A percentile compares a stretch with the other conserved stretches of the same genome.
These are phyloP conservation scores for Tetragnatha versicolor DNA, from an alignment of 1,140 invertebrate species.

Conservation along the genomic window DNA sequence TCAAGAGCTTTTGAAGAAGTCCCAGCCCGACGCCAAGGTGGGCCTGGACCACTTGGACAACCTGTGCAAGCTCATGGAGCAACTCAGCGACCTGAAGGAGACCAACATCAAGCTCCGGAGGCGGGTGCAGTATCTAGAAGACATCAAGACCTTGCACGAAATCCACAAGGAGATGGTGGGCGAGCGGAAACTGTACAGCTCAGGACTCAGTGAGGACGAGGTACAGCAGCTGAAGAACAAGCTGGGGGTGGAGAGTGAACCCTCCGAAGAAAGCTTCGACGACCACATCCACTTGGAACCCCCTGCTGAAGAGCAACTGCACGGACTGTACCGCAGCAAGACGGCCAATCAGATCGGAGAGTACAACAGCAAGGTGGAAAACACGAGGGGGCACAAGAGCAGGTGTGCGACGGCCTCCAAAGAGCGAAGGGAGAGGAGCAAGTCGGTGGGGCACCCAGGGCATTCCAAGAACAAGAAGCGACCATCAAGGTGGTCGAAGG, in stretches of 20 bases:
- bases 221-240: slow-evolving; percentile 29
- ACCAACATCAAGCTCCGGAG: slow-evolving; percentile 75
- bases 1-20: slow-evolving; percentile 20
- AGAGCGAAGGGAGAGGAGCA: slow-evolving; percentile 50
- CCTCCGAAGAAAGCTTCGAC: slow-evolving; percentile 16
- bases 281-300: background rate
- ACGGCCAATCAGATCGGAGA: slow-evolving; percentile 19
- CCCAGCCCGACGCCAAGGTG: slow-evolving; percentile 59
- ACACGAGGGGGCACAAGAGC: slow-evolving; percentile 46
- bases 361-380: slow-evolving; percentile 13
- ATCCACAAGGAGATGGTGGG: slow-evolving; percentile 60
- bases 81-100: slow-evolving; percentile 75
- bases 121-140: slow-evolving; percentile 76
- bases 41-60: slow-evolving; percentile 79
- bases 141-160: slow-evolving; percentile 73
- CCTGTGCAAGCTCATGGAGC: slow-evolving; percentile 76
- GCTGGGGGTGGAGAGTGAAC: background rate
- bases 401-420: slow-evolving; percentile 7
- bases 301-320: background rate
- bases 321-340: slow-evolving; percentile 38
- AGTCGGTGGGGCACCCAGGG: slow-evolving; percentile 45
- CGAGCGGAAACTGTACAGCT: slow-evolving; percentile 33
- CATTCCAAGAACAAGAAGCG: slow-evolving; percentile 62
- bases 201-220: slow-evolving; percentile 49
- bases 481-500: slow-evolving; percentile 81